Conservation (phyloP, 2,797 vertebrate genomes). For the Cephalopachus bancanus region DNA sequence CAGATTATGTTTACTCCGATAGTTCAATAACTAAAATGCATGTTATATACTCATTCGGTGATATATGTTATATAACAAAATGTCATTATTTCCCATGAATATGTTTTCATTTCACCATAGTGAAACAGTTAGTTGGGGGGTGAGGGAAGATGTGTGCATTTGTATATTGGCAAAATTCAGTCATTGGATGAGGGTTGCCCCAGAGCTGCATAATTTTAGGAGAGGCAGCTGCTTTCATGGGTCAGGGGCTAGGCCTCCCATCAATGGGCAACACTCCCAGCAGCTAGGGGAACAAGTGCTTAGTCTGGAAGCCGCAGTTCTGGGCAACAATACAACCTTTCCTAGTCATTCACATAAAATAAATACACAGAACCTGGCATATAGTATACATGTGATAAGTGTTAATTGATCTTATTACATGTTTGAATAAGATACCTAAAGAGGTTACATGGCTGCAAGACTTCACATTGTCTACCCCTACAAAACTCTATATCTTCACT, state of each 20-base stretch:
- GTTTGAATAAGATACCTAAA: constrained; percentile 1
- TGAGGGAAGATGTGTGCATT: not conserved
- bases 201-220: not conserved
- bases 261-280: not conserved
- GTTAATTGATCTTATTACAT: not conserved
- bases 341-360: not conserved
- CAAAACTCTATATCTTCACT: not conserved
- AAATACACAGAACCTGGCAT: not conserved
- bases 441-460: not conserved
- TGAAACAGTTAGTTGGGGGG: not conserved
- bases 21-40: not conserved
- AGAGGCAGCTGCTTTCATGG: not conserved
- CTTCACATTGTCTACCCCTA: not conserved
- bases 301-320: not conserved
- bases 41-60: not conserved
- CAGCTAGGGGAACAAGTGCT: not conserved
- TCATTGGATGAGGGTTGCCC: not conserved
- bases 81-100: not conserved
- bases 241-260: not conserved
- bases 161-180: not conserved
- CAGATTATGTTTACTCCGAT: not conserved
- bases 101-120: not conserved
- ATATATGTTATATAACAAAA: not conserved
- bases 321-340: not conserved
- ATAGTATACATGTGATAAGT: not conserved